Evolutionary conservation across 2,797 vertebrate species (phyloP), one percentile per base, ranked within the genome.

Genomic region (Xiphorhynchus erythropygius): DNA sequence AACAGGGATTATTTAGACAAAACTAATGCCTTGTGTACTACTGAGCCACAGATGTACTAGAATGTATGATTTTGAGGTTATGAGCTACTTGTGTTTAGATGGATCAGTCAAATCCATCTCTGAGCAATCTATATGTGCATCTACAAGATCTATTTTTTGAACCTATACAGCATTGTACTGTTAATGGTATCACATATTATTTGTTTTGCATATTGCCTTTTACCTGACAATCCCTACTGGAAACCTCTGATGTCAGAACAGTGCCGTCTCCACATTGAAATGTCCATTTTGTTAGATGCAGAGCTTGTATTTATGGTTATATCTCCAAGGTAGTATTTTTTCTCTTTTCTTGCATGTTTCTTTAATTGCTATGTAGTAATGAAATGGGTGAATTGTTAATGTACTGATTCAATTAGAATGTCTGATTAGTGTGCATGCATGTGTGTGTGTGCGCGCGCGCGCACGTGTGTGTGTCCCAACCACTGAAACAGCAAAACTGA

Each of bases 401-500:
- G 33, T 46, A 55, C 25, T 67, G 50, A 91, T 93, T 96, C 71
- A 84, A 86, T 94, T 78, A 89, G 79, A 94, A 92, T 30, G 24
- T 65, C 44, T 71, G 35, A 39, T 81, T 60, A 50, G 47, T 62
- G 8, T 33, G 14, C 18, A 16, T 49, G 27, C 37, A 37, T 41
- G 33, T 18, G 56, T 35, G n/a, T 59, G 24, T 37, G 7, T 59
- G 35, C 27, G 33, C 13, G 24, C 13, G 9, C 21, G 19, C 11
- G 12, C 35, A 18, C 21, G 11, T 46, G 46, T 47, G 46, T 23
- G 46, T 47, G 49, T 62, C 44, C 44, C 19, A 5, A 46, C 44
- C 44, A 47, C 23, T 77, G n/a, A 69, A 64, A 80, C 23, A 57
- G 64, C 41, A 78, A 94, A 92, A 64, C 16, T 22, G 60, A 82